Evolutionary conservation across 2,888 invertebrate genomes (phyloP).

Genomic region (Diadromus collaris): DNA sequence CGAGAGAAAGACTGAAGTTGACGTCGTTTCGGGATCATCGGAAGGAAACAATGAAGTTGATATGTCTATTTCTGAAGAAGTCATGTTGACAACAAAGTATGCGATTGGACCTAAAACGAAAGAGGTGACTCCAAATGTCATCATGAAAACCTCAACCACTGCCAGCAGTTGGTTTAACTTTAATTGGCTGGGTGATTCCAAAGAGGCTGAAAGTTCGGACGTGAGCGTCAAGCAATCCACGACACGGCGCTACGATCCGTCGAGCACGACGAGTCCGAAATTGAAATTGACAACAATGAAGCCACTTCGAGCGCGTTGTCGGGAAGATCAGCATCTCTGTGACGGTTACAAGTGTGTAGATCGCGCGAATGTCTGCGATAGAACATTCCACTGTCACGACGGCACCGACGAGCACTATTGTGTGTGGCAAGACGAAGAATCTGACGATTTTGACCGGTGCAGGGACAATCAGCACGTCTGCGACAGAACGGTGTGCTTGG

Average conservation of each 20-base stretch:
- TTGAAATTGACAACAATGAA: not conserved
- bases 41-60: not conserved
- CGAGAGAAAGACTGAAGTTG: not conserved
- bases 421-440: not conserved
- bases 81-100: not conserved
- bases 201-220: not conserved
- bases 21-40: not conserved
- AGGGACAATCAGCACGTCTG: constrained; percentile 63
- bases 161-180: not conserved
- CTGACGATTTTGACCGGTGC: constrained; percentile 45
- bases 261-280: not conserved
- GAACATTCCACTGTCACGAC: constrained; percentile 22
- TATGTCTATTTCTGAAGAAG: constrained; percentile 38
- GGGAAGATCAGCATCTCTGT: not conserved
- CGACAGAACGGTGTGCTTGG: constrained; percentile 67
- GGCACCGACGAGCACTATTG: constrained; percentile 32
- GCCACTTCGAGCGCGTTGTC: not conserved
- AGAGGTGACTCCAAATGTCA: not conserved
- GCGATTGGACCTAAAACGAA: not conserved
- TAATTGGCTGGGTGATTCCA: not conserved
- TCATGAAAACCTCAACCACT: not conserved
- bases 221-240: not conserved
- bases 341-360: not conserved
- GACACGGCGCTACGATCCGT: constrained; percentile 10
- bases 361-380: constrained; percentile 25